These are phyloP conservation scores for Dendrocopos noguchii DNA, from an alignment of 2,113 vertebrate species.

Conservation along the genomic window DNA sequence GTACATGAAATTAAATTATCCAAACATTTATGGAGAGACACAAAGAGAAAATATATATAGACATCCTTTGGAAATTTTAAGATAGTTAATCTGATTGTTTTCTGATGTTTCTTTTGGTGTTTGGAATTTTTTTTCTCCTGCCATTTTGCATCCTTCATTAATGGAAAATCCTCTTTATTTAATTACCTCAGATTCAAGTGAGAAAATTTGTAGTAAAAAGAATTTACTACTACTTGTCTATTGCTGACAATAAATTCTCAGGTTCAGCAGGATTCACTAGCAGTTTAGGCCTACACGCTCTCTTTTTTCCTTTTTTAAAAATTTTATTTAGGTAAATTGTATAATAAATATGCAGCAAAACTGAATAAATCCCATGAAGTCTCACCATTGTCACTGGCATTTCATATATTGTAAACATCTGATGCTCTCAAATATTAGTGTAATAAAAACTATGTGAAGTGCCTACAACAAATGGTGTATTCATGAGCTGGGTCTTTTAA, in stretches of 20 bases:
- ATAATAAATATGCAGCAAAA: slow-evolving; percentile 20
- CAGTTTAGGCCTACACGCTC: not conserved
- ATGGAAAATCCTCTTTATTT: not conserved
- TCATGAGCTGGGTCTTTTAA: not conserved
- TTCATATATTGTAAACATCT: not conserved
- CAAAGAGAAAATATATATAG: not conserved
- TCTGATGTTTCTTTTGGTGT: not conserved
- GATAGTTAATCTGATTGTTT: not conserved
- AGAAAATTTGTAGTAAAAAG: not conserved
- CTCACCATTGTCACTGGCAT: not conserved
- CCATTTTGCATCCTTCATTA: not conserved
- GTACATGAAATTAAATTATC: not conserved
- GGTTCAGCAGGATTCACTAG: not conserved
- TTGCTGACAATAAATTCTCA: not conserved
- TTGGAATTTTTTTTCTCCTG: not conserved
- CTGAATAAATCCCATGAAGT: not conserved
- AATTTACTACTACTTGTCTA: not conserved
- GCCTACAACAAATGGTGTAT: not conserved
- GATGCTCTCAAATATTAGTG: not conserved
- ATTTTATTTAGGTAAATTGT: not conserved
- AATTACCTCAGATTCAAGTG: not conserved
- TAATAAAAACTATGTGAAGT: not conserved
- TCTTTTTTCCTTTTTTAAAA: rapidly evolving
- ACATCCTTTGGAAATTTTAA: slow-evolving; percentile 1
- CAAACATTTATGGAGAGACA: not conserved